Evolutionary conservation across 2,797 vertebrate genomes (phyloP), one percentile per base, ranked within the genome.

Genomic region (Xerus rutilus): DNA sequence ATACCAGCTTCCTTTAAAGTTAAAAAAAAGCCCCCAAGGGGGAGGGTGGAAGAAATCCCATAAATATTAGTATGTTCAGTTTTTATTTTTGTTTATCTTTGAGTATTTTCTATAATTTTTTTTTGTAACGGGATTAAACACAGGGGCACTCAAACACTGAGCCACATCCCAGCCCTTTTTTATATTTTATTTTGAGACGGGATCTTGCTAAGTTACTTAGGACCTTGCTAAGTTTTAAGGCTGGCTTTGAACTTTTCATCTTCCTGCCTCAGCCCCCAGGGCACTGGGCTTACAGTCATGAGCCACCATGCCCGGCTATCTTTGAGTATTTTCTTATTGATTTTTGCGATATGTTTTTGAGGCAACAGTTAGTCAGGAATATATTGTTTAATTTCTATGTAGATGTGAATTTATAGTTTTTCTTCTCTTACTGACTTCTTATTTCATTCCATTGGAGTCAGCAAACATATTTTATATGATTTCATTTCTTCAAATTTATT

Each of bases 1-100:
- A 98, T 97, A 5, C 23, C 49, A 86, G 39, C 43, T 86, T 69
- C 20, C 67, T 86, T 45, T 86, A 39, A 86, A 77, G n/a, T 49
- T 12, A 69, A 67, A 28, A 28, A 15, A 91, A 15, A 83, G 49
- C 32, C 67, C 32, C 47, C 6, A 70, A 84, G 20, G 59, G 21
- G 23, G 23, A 3, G 9, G 59, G 59, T 62, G 65, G 52, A 35
- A 52, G 12, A 69, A 45, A 25, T 82, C 43, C 14, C 21, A 49
- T 62, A 83, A 73, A 3, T 47, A 73, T 82, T 83, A 45, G 17
- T 64, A 43, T 49, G 17, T 21, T 73, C n/a, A 7, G 10, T 62
- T 72, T 59, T 47, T 17, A 74, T 62, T 82, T 82, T 59, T 30
- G 21, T 65, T 65, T 77, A 35, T 43, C 25, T 62, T 82, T 86